Percentiles rank a stretch among this genome's conserved stretches.
Evolutionary conservation across 2,113 vertebrate genomes (phyloP).

Genomic region (Grammomys surdaster): DNA sequence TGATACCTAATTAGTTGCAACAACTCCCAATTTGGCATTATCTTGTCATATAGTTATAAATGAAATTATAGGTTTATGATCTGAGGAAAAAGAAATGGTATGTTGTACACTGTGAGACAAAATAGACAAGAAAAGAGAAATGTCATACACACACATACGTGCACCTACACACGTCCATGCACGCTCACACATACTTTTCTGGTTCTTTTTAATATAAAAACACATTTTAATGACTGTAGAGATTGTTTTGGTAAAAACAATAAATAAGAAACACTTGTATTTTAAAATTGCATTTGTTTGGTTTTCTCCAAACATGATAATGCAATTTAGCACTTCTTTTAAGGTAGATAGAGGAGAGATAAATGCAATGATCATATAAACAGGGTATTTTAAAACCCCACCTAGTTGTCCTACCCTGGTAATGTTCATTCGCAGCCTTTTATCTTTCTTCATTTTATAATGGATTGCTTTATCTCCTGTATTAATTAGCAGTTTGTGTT

Average conservation of each 20-base stretch:
- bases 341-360: neutral
- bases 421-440: neutral
- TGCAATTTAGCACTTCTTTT: neutral
- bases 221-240: neutral
- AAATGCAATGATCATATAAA: neutral
- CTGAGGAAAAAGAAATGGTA: constrained; percentile 1
- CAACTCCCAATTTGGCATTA: neutral
- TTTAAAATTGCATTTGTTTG: constrained; percentile 43
- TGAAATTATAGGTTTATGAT: constrained; percentile 46
- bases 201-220: neutral
- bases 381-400: neutral
- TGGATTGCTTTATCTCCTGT: neutral
- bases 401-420: neutral
- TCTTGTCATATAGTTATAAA: constrained; percentile 44
- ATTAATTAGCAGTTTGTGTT: neutral
- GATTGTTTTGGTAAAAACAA: constrained; percentile 33
- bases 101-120: neutral
- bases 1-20: constrained; percentile 50
- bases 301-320: neutral
- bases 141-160: too few species aligned
- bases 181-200: too few species aligned
- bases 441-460: neutral
- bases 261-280: neutral
- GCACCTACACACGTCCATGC: too few species aligned
- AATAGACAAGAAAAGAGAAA: too few species aligned